Percentiles rank a stretch among this genome's conserved stretches.
These are phyloP conservation scores for Eptatretus burgeri DNA, from an alignment of 2,113 vertebrate species.

Conservation along the genomic window DNA sequence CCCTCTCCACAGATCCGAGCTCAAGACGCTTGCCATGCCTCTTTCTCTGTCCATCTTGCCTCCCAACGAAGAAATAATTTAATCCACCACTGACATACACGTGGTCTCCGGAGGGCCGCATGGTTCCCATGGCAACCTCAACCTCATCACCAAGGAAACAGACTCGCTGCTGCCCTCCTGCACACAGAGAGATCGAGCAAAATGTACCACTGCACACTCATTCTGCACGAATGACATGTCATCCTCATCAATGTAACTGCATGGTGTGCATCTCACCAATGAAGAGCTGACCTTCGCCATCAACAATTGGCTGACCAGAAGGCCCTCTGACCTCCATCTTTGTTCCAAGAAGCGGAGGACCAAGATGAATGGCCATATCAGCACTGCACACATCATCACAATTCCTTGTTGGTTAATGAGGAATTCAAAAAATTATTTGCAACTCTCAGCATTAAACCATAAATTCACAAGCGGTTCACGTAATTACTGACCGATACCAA, in stretches of 20 bases:
- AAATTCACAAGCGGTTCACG: too few species aligned
- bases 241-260: not conserved
- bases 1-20: slow-evolving; percentile 20
- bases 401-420: not conserved
- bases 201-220: not conserved
- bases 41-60: slow-evolving; percentile 58
- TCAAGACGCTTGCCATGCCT: slow-evolving; percentile 49
- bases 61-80: slow-evolving; percentile 34
- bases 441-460: not conserved
- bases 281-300: slow-evolving; percentile 61
- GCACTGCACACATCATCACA: slow-evolving; percentile 19
- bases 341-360: slow-evolving; percentile 38
- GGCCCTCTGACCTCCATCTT: slow-evolving; percentile 41
- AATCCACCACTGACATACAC: slow-evolving; percentile 22
- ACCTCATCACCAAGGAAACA: slow-evolving; percentile 52
- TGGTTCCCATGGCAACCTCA: slow-evolving; percentile 21
- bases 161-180: slow-evolving; percentile 46
- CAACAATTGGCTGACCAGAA: slow-evolving; percentile 20
- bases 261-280: slow-evolving; percentile 27
- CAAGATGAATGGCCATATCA: slow-evolving; percentile 26
- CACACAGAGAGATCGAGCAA: slow-evolving; percentile 10
- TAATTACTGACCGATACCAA: too few species aligned
- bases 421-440: not conserved
- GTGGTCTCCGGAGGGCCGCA: slow-evolving; percentile 68
- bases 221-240: not conserved